Evolutionary conservation across 2,113 vertebrate species (phyloP), one percentile per base, ranked within the genome.

Genomic region (Trachemys scripta): DNA sequence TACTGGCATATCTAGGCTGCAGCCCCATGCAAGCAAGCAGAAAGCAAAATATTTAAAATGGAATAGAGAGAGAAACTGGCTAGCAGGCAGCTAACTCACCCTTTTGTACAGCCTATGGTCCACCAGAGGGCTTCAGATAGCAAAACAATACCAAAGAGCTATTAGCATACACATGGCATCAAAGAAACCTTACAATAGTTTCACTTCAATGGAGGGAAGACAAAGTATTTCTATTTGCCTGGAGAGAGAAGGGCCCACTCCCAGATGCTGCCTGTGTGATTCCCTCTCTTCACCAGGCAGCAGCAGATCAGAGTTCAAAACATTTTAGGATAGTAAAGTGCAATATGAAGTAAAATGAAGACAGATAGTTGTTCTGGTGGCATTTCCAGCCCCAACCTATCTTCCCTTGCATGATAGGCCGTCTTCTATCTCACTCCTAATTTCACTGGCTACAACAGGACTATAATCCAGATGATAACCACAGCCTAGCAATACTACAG

Each of bases 21-120:
- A 98, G 98, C 98, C 98, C 98, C 99, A 99, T 99, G 99, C 99
- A 99, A 99, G 99, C 99, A 99, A 99, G 99, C 99, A 99, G 98
- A 98, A 98, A 98, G 98, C 98, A 98, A 98, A 98, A 97, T 98
- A 98, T 94, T 98, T 97, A 98, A 98, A 98, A 98, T 98, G 98
- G 98, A 98, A 98, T 95, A 91, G 97, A 98, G 97, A 97, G 96
- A 98, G 92, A 97, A 98, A 98, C 98, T 99, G 98, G 98, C 99
- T 99, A 98, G 99, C 99, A 99, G 98, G 98, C 99, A 99, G 99
- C 99, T 99, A 99, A 99, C 99, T 99, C 99, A 99, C 99, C 99
- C 99, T 99, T 99, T 99, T 99, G 99, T 99, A 99, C 99, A 99
- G 99, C 99, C 99, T 99, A 99, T 99, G 99, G 99, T 99, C 99